Percentiles rank a stretch among this genome's conserved stretches.
phyloP scores from a whole-genome alignment of 2,797 vertebrate genomes.

The Peromyscus melanophrys region DNA sequence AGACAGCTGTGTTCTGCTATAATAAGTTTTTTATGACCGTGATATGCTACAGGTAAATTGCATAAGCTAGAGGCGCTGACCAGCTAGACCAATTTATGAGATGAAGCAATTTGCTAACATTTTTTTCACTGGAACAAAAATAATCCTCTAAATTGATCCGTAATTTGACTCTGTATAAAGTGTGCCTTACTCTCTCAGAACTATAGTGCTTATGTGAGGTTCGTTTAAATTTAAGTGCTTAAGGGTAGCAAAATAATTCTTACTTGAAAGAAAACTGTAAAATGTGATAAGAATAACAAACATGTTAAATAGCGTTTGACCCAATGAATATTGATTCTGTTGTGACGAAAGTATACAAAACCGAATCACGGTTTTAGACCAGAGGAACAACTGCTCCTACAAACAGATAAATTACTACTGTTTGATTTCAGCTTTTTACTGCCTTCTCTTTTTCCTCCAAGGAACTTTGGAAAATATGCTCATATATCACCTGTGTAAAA shows the following conservation, averaged over 20 bases:
- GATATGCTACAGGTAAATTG: not conserved
- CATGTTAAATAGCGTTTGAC: not conserved
- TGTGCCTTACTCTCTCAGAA: slow-evolving; percentile 8
- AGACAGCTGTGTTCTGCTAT: not conserved
- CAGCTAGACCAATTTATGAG: not conserved
- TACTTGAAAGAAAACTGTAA: slow-evolving; percentile 22
- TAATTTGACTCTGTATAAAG: slow-evolving; percentile 47
- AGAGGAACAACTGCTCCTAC: not conserved
- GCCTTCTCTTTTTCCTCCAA: slow-evolving; percentile 38
- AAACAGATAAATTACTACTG: slow-evolving; percentile 67
- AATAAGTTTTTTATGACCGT: not conserved
- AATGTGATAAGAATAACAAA: slow-evolving; percentile 16
- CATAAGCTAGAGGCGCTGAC: not conserved
- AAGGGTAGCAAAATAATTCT: slow-evolving; percentile 11
- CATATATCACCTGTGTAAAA: slow-evolving; percentile 73
- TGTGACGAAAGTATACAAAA: slow-evolving; percentile 32
- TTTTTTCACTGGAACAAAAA: slow-evolving; percentile 56
- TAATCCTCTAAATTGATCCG: slow-evolving; percentile 42
- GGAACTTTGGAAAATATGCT: slow-evolving; percentile 71
- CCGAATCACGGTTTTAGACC: not conserved
- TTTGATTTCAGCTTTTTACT: slow-evolving; percentile 61
- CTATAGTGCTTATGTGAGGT: not conserved
- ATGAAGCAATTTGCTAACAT: not conserved
- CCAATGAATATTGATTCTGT: slow-evolving; percentile 21
- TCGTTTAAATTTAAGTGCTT: slow-evolving; percentile 40